Base-by-base conservation (phyloP, 2,797 vertebrate genomes). In the Eurystomus glaucurus region DNA sequence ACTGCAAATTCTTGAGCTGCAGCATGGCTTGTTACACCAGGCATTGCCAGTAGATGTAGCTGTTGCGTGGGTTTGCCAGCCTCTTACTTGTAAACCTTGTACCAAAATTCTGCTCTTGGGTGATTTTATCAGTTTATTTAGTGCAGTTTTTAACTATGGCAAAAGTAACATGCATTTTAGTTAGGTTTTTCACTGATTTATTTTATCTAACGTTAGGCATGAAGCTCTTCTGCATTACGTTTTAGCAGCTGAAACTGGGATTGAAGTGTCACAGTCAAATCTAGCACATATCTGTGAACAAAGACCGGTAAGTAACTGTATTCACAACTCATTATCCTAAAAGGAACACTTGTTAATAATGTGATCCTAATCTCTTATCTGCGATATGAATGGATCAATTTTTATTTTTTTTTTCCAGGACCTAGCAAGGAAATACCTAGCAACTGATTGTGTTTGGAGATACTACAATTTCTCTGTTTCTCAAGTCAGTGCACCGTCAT, bases 231-330 rank as follows among this genome's bases (percentile, higher is more conserved):
- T 99, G 80, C 98, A 99, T 97, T 99, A 99, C 22, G 75, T 98
- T 77, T 95, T 99, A 97, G 98, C 99, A 19, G 99, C 99, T 93
- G 99, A 99, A 98, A 98, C 99, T 18, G 99, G 99, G 86, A 98
- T 99, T 88, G 98, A 99, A 97, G 98, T 99, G 94, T 99, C 99
- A 50, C 99, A 99, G 98, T 99, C 98, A 96, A 99, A 99, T 86
- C 97, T 98, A 60, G 99, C 99, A 19, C 98, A 99, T 96, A 98
- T 99, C 95, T 99, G 99, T 94, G 99, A 99, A 98, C 99, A 99
- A 96, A 97, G 95, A 84, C 97, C 98, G 14, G 98, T 99, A 94
- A 97, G 98, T 98, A 95, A 68, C 94, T 65, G 21, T 66, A 41
- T 94, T 94, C 85, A 78, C 62, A 85, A 57, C 18, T 25, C 54